A percentile compares a stretch with the other conserved stretches of the same genome.
Evolutionary conservation across 2,113 vertebrate genomes (phyloP).

Genomic region (Sturnus vulgaris): DNA sequence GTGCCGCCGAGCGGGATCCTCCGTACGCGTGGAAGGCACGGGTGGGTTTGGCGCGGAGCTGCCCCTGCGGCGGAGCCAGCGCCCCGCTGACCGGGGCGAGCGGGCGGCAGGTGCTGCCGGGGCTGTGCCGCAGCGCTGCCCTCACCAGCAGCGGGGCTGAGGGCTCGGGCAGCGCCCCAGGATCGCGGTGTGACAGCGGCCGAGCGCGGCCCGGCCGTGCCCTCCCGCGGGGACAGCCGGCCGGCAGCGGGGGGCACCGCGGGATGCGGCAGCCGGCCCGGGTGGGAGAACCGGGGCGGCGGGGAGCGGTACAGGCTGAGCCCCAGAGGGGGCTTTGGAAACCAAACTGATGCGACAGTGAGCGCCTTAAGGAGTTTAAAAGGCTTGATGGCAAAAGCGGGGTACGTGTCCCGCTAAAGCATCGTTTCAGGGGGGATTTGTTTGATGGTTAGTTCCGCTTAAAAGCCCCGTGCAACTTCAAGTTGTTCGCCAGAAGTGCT

Average conservation of each 20-base stretch:
- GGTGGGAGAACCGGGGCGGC: rapidly evolving
- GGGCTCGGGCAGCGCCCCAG: no score
- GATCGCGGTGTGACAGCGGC: neutral
- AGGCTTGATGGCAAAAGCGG: neutral
- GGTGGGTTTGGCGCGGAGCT: neutral
- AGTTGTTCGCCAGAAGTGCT: neutral
- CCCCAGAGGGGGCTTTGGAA: neutral
- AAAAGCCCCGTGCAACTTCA: neutral
- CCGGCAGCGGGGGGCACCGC: neutral
- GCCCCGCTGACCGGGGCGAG: neutral
- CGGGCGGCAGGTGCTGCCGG: neutral
- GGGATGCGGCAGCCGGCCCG: neutral
- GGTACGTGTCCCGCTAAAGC: no score
- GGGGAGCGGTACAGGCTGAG: neutral
- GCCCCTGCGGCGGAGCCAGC: neutral
- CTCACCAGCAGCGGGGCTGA: no score
- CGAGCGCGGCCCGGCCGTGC: neutral
- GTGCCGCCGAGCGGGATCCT: neutral
- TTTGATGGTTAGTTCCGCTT: no score
- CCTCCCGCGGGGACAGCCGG: neutral
- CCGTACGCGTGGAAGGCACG: neutral
- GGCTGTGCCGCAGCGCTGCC: neutral
- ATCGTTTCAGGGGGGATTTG: neutral
- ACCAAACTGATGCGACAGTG: rapidly evolving
- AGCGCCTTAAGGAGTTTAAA: neutral